Percentiles rank a stretch among this genome's conserved stretches.
Conservation (phyloP, 2,113 vertebrate genomes). For the Carettochelys insculpta region DNA sequence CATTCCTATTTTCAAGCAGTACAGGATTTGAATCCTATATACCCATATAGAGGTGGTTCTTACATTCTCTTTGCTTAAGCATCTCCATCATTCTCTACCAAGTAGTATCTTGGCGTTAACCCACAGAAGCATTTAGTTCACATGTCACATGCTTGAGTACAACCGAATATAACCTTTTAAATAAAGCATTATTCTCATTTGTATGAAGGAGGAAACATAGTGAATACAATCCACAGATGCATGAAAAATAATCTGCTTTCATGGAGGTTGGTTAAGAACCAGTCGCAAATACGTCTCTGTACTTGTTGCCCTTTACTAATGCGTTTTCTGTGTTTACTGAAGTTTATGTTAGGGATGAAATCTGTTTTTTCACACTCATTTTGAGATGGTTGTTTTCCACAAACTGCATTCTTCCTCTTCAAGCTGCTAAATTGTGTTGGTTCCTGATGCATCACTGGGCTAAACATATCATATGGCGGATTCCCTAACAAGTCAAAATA, state of each 20-base stretch:
- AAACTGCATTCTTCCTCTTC: conserved; percentile 42
- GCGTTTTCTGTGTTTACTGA: conserved; percentile 47
- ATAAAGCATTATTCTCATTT: background rate
- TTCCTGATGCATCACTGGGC: conserved; percentile 20
- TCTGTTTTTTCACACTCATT: conserved; percentile 55
- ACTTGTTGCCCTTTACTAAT: conserved; percentile 47
- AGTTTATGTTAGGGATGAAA: conserved; percentile 56
- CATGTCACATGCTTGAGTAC: conserved; percentile 10
- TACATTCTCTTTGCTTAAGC: background rate
- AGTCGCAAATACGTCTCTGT: conserved; percentile 47
- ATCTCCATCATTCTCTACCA: background rate
- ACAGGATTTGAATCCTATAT: background rate
- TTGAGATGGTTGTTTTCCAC: conserved; percentile 60
- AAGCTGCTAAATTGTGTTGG: conserved; percentile 12
- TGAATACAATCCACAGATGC: background rate
- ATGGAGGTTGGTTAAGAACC: conserved; percentile 27
- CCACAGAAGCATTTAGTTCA: conserved; percentile 1
- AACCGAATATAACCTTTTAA: conserved; percentile 4
- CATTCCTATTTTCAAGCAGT: background rate
- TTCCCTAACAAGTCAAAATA: conserved; percentile 60
- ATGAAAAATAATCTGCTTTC: conserved; percentile 6
- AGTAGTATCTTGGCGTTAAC: background rate
- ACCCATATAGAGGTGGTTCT: background rate
- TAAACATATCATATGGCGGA: conserved; percentile 65
- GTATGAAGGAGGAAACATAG: background rate